Evolutionary conservation across 1,140 invertebrate genomes (phyloP), one percentile per base, ranked within the genome.

Genomic region (Carposina sasakii): DNA sequence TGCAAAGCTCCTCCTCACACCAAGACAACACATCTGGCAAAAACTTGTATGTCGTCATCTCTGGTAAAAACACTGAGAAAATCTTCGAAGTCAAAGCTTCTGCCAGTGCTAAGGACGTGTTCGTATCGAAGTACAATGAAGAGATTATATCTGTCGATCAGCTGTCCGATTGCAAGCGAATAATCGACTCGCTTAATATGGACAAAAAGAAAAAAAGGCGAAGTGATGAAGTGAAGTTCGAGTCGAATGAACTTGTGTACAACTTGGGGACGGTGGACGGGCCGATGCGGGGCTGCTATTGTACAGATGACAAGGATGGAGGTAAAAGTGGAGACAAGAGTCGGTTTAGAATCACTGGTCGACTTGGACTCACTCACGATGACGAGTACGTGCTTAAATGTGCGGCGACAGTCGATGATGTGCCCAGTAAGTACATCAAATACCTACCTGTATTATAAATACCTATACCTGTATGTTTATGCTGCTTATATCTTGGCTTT

Each of bases 301-400:
- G n/a, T n/a, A n/a, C n/a, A n/a, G n/a, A n/a, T n/a, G n/a, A n/a
- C n/a, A n/a, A n/a, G n/a, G n/a, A n/a, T n/a, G n/a, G n/a, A n/a
- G n/a, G n/a, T n/a, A n/a, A n/a, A n/a, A n/a, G n/a, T n/a, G n/a
- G n/a, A 33, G 50, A 44, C 12, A 67, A 52, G 44, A 76, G 63
- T 52, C 61, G 61, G 5, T 54, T 82, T 1, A 63, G 54, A 30
- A 72, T 82, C 19, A 53, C 67, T 26, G 76, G 76, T n/a, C 61
- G 61, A 31, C 40, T 81, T 3, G 78, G 75, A 1, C 22, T 71
- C 3, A 69, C 48, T 12, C 51, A 69, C 26, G 57, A 75, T 34
- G 70, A 77, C 26, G 55, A 61, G 56, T 82, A 70, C 48, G 53
- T 77, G 3, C 40, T 81, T 21, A 67, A 71, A 24, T 82, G 66